Conservation (phyloP, 2,888 invertebrate genomes). For the Notodonta ziczac region DNA sequence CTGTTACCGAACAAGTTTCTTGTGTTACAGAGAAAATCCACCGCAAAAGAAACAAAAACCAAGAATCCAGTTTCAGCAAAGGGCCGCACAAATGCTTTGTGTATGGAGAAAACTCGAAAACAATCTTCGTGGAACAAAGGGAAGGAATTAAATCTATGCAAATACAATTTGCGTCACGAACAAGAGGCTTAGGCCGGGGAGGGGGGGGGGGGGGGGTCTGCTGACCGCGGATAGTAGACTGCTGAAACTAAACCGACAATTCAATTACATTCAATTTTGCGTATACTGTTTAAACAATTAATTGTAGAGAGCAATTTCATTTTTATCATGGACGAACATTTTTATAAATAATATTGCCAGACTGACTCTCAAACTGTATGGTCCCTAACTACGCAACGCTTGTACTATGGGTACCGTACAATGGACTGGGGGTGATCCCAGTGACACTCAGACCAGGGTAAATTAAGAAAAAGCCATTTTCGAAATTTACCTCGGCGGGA, state of each 20-base stretch:
- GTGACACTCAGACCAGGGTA: too few species aligned
- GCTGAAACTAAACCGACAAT: constrained; percentile 42
- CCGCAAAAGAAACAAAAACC: constrained; percentile 21
- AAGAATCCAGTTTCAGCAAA: constrained; percentile 20
- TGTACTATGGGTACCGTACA: too few species aligned
- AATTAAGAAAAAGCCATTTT: too few species aligned
- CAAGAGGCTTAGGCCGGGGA: constrained; percentile 33
- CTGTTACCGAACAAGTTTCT: constrained; percentile 35
- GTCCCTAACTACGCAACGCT: too few species aligned
- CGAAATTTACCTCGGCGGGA: too few species aligned
- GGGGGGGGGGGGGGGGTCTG: constrained; percentile 25
- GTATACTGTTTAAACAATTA: constrained; percentile 10
- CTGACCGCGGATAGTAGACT: constrained; percentile 40
- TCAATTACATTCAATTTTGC: constrained; percentile 49
- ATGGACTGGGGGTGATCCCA: too few species aligned
- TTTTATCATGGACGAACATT: too few species aligned
- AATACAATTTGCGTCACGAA: constrained; percentile 42
- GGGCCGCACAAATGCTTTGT: constrained; percentile 8
- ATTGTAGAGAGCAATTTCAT: too few species aligned
- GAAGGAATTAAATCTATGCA: constrained; percentile 39
- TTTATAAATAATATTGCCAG: too few species aligned
- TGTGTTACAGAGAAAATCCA: constrained; percentile 29
- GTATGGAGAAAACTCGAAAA: constrained; percentile 14
- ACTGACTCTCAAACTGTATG: too few species aligned
- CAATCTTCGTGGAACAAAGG: constrained; percentile 17